A percentile compares a stretch with the other conserved stretches of the same genome.
Conservation (phyloP, 1,140 invertebrate genomes). For the Drosophila cardini region DNA sequence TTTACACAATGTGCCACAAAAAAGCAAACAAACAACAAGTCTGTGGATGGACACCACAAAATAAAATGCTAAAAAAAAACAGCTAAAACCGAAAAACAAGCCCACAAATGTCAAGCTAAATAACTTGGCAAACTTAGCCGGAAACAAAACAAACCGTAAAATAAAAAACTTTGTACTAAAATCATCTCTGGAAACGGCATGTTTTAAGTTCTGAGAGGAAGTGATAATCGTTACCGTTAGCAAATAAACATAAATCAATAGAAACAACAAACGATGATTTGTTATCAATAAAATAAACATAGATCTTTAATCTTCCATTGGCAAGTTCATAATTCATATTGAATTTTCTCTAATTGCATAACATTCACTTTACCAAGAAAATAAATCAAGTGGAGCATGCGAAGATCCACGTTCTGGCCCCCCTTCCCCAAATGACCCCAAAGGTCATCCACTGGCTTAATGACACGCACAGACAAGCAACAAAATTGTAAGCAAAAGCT, state of each 20-base stretch:
- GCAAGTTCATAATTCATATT: slow-evolving; percentile 1
- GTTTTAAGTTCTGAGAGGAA: slow-evolving; percentile 1
- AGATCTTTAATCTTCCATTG: not conserved
- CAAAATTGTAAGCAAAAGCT: slow-evolving; percentile 35
- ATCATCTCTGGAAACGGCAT: not conserved
- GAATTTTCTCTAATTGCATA: no score
- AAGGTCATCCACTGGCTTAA: slow-evolving; percentile 42
- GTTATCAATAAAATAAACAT: not conserved
- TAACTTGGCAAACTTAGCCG: slow-evolving; percentile 40
- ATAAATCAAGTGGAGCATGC: slow-evolving; percentile 3
- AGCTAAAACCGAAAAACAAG: slow-evolving; percentile 24
- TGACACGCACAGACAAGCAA: slow-evolving; percentile 35
- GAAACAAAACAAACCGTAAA: slow-evolving; percentile 59
- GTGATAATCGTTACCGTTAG: slow-evolving; percentile 7
- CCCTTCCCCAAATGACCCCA: slow-evolving; percentile 19
- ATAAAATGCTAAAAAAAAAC: slow-evolving; percentile 18
- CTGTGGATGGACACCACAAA: slow-evolving; percentile 24
- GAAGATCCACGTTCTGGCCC: slow-evolving; percentile 2
- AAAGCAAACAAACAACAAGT: slow-evolving; percentile 29
- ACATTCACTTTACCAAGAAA: not conserved
- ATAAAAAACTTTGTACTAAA: slow-evolving; percentile 17
- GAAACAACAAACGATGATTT: not conserved
- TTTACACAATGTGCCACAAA: slow-evolving; percentile 55
- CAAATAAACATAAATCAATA: slow-evolving; percentile 11
- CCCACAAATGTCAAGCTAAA: slow-evolving; percentile 47